phyloP scores from a whole-genome alignment of 2,113 vertebrate genomes.

The Aldabrachelys gigantea region DNA sequence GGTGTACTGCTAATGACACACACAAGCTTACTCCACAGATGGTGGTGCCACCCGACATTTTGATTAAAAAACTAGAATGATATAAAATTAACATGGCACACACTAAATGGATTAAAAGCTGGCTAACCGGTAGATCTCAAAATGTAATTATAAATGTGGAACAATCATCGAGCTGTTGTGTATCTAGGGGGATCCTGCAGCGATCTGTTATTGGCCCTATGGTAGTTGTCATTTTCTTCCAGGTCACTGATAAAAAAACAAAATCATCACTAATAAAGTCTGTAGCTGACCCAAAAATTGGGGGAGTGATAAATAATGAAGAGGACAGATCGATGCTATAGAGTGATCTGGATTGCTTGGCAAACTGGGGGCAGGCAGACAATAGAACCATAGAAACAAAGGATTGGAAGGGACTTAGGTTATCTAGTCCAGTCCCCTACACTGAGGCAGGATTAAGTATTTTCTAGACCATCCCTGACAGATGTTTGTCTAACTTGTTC shows the following conservation, averaged over 20 bases:
- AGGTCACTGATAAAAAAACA: too few species aligned
- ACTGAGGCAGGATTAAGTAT: neutral
- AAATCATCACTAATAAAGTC: too few species aligned
- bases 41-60: neutral
- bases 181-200: neutral
- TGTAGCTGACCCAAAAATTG: neutral
- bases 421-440: neutral
- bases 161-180: neutral
- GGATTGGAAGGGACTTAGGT: neutral
- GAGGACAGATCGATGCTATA: neutral
- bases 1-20: neutral
- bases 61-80: neutral
- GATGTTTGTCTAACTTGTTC: neutral
- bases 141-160: neutral
- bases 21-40: neutral
- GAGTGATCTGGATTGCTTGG: neutral
- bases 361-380: neutral
- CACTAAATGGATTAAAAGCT: neutral
- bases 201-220: neutral
- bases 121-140: neutral
- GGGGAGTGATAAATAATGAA: neutral
- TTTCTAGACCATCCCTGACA: neutral
- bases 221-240: neutral
- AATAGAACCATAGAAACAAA: neutral
- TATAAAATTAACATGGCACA: neutral